phyloP scores from a whole-genome alignment of 2,888 invertebrate species.

The Lasioglossum oenotherae region DNA sequence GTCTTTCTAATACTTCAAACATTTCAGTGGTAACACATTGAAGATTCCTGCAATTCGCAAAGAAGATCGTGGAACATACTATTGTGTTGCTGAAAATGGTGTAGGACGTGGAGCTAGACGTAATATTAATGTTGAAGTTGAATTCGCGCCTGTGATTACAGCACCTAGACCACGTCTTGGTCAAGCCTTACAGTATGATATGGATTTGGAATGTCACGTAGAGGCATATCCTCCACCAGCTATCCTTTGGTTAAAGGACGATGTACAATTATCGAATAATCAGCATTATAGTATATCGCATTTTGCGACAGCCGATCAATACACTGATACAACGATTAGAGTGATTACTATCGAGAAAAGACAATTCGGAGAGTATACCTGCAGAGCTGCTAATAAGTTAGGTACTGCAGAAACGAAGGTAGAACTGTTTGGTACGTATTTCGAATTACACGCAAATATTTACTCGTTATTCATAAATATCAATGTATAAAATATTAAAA shows the following conservation, averaged over 20 bases:
- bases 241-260: conserved; percentile 95
- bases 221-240: conserved; percentile 98
- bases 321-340: conserved; percentile 94
- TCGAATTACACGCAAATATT: background rate
- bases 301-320: conserved; percentile 96
- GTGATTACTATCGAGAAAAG: conserved; percentile 96
- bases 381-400: conserved; percentile 95
- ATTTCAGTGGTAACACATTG: conserved; percentile 90
- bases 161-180: conserved; percentile 93
- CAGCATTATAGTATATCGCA: conserved; percentile 96
- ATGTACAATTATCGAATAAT: conserved; percentile 92
- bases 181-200: conserved; percentile 96
- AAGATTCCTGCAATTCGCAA: conserved; percentile 92
- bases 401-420: conserved; percentile 92
- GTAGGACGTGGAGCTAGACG: conserved; percentile 93
- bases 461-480: background rate
- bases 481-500: background rate
- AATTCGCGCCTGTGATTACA: conserved; percentile 94
- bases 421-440: conserved; percentile 91
- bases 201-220: conserved; percentile 97
- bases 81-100: conserved; percentile 96
- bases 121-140: conserved; percentile 95
- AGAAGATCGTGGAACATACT: conserved; percentile 96
- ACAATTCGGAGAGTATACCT: conserved; percentile 94
- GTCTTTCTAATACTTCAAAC: background rate